These are phyloP conservation scores for Aphelenchoides avenae DNA, from an alignment of 1,140 invertebrate species.

Conservation along the genomic window DNA sequence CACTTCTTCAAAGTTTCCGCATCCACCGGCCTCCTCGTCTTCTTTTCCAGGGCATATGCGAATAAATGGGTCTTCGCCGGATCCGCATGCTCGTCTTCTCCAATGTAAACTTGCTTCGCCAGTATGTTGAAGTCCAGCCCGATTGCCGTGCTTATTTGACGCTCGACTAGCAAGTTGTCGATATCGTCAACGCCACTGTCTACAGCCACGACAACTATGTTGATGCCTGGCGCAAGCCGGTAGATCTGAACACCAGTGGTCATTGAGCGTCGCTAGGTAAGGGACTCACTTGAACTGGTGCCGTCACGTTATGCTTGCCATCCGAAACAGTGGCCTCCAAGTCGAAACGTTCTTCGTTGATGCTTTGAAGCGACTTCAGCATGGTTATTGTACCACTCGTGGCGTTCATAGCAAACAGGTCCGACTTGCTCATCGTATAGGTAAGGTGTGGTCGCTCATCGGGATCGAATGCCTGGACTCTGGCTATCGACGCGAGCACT, in stretches of 20 bases:
- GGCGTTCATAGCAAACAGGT: constrained; percentile 40
- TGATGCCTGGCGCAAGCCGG: constrained; percentile 43
- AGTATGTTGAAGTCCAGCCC: constrained; percentile 39
- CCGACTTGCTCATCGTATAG: constrained; percentile 32
- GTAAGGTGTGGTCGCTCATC: constrained; percentile 46
- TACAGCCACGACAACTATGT: constrained; percentile 40
- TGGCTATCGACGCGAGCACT: constrained; percentile 29
- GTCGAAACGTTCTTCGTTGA: constrained; percentile 20
- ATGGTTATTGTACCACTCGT: constrained; percentile 36
- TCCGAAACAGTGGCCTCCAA: constrained; percentile 38
- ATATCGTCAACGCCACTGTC: constrained; percentile 33
- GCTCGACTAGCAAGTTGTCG: constrained; percentile 34
- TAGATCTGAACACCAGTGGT: constrained; percentile 35
- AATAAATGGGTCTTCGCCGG: constrained; percentile 34
- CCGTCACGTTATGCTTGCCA: constrained; percentile 27
- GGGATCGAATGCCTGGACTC: constrained; percentile 41
- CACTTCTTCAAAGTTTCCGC: constrained; percentile 16
- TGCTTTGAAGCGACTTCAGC: constrained; percentile 15
- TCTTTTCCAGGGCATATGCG: constrained; percentile 48
- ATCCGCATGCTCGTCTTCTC: constrained; percentile 44
- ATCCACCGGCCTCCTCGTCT: constrained; percentile 31
- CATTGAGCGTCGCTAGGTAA: constrained; percentile 11
- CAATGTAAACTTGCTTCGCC: constrained; percentile 43
- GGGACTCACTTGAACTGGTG: constrained; percentile 33
- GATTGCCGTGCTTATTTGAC: constrained; percentile 21